phyloP scores from a whole-genome alignment of 1,140 invertebrate genomes.

The Eulimnadia texana region DNA sequence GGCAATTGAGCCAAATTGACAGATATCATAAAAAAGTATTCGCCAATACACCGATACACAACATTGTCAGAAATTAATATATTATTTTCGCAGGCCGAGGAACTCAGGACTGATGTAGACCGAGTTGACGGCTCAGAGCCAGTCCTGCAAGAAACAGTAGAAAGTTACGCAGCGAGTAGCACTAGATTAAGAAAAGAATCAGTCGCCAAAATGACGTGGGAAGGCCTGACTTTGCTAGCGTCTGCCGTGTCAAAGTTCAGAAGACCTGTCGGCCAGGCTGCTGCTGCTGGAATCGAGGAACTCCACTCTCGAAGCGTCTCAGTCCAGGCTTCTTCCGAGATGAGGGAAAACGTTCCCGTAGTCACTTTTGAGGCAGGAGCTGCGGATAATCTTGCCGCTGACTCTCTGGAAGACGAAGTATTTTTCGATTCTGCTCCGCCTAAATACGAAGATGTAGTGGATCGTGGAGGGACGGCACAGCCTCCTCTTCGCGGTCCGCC shows the following conservation, averaged over 20 bases:
- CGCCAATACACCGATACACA: too few relatives aligned
- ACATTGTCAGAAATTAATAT: too few relatives aligned
- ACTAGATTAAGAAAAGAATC: constrained; percentile 32
- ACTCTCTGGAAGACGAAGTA: constrained; percentile 1
- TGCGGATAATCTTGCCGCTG: not conserved
- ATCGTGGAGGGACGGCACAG: not conserved
- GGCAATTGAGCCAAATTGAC: too few relatives aligned
- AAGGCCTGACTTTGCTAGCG: constrained; percentile 49
- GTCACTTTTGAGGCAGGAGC: not conserved
- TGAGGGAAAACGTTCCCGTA: not conserved
- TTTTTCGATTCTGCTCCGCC: constrained; percentile 3
- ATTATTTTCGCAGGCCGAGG: too few relatives aligned
- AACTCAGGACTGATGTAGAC: not conserved
- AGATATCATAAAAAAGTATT: too few relatives aligned
- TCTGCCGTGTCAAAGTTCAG: constrained; percentile 35
- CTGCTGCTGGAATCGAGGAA: not conserved
- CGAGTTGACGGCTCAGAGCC: not conserved
- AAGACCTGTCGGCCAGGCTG: not conserved
- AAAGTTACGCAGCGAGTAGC: not conserved
- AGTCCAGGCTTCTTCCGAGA: not conserved
- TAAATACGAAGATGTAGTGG: constrained; percentile 5
- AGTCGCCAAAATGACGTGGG: constrained; percentile 48
- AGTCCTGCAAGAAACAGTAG: not conserved
- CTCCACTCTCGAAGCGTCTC: not conserved
- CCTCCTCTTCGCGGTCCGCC: not conserved